Percentiles rank a stretch among this genome's conserved stretches.
Evolutionary conservation across 2,888 invertebrate genomes (phyloP).

Genomic region (Stenoptilia bipunctidactyla): DNA sequence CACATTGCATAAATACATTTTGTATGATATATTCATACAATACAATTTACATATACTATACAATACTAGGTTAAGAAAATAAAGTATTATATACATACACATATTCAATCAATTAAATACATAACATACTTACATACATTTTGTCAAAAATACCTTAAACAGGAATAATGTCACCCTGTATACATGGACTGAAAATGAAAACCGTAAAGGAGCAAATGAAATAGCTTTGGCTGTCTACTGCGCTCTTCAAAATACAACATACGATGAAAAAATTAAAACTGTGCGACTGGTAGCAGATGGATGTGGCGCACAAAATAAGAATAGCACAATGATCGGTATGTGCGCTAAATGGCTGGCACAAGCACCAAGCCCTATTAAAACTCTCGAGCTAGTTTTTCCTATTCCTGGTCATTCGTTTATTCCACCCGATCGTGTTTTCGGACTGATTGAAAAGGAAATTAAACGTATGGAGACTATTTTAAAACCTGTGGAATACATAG

Average conservation of each 20-base stretch:
- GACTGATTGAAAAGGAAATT: conserved; percentile 5
- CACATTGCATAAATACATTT: too few relatives aligned
- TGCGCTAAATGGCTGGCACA: conserved; percentile 13
- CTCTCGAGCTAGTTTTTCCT: conserved; percentile 18
- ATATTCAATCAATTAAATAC: too few relatives aligned
- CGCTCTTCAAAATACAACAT: conserved; percentile 9
- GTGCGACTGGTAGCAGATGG: conserved; percentile 8
- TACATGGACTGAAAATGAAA: conserved; percentile 14
- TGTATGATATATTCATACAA: too few relatives aligned
- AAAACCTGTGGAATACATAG: conserved; percentile 5
- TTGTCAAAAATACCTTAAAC: too few relatives aligned
- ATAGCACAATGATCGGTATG: conserved; percentile 17
- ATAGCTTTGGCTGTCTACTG: conserved; percentile 8
- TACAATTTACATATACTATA: too few relatives aligned
- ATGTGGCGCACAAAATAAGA: conserved; percentile 20
- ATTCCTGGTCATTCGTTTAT: conserved; percentile 12
- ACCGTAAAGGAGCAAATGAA: conserved; percentile 16
- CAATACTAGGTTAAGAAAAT: too few relatives aligned
- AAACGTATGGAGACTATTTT: conserved; percentile 3
- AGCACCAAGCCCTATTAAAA: conserved; percentile 5
- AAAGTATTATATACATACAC: too few relatives aligned
- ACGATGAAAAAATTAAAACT: conserved; percentile 2
- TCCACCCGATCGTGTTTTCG: conserved; percentile 7
- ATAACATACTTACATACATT: too few relatives aligned
- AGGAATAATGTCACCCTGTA: conserved; percentile 17